Conservation (phyloP, 2,888 invertebrate genomes). For the Deroplatys truncata region DNA sequence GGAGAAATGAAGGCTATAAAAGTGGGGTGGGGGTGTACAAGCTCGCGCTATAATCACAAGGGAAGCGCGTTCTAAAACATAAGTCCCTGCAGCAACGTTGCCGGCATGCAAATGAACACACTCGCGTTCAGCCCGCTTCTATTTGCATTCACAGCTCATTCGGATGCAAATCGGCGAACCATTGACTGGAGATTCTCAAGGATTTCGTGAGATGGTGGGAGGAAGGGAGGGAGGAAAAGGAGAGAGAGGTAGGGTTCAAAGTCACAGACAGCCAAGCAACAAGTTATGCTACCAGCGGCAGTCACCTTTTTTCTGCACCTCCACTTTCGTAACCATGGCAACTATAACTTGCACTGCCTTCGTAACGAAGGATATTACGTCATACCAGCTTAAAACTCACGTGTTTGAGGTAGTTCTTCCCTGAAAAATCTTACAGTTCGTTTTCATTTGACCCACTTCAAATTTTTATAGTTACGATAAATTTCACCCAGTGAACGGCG, state of each 20-base stretch:
- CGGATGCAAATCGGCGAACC: constrained; percentile 21
- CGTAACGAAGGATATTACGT: background rate
- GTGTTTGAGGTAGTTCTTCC: too few relatives aligned
- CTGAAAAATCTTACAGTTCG: too few relatives aligned
- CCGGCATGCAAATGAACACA: background rate
- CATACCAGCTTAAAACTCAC: background rate
- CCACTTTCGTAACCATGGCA: background rate
- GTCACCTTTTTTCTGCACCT: background rate
- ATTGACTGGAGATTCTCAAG: constrained; percentile 11
- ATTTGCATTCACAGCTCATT: constrained; percentile 16
- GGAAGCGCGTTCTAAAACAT: background rate
- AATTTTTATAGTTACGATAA: too few relatives aligned
- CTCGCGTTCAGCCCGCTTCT: background rate
- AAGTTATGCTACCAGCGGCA: background rate
- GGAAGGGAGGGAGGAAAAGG: background rate
- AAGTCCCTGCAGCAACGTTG: background rate
- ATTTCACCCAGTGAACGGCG: too few relatives aligned
- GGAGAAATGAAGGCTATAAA: background rate
- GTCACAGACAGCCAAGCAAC: background rate
- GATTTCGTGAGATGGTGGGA: background rate
- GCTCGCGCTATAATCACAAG: background rate
- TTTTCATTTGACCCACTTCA: too few relatives aligned
- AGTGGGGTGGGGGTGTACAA: background rate
- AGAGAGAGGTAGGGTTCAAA: background rate
- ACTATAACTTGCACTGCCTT: background rate